These are phyloP conservation scores for Procambarus clarkii DNA, from an alignment of 1,140 invertebrate genomes.

Conservation along the genomic window DNA sequence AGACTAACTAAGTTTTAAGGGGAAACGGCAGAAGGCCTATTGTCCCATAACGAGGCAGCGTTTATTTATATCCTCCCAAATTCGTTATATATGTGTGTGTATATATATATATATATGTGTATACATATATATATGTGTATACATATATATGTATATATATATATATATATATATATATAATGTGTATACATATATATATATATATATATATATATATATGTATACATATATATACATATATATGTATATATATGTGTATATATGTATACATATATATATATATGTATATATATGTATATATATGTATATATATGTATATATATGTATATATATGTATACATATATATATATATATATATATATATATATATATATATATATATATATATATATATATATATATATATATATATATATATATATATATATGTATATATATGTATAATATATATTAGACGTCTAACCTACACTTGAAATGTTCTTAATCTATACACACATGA, in stretches of 20 bases:
- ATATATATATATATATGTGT: too few relatives aligned
- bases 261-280: neutral
- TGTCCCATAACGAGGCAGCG: too few relatives aligned
- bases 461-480: neutral
- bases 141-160: too few relatives aligned
- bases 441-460: neutral
- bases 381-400: neutral
- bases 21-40: too few relatives aligned
- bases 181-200: neutral
- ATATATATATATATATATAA: too few relatives aligned
- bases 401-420: neutral
- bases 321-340: neutral
- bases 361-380: conserved; percentile 3
- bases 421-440: neutral
- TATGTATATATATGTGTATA: neutral
- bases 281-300: neutral
- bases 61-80: too few relatives aligned
- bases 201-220: conserved; percentile 14
- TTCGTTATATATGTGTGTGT: too few relatives aligned
- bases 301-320: neutral
- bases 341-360: neutral
- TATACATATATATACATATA: neutral
- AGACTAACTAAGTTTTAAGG: too few relatives aligned
- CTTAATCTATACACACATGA: conserved; percentile 23
- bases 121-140: too few relatives aligned